A percentile compares a stretch with the other conserved stretches of the same genome.
These are phyloP conservation scores for Dendrocincla fuliginosa DNA, from an alignment of 2,797 vertebrate species.

Conservation along the genomic window DNA sequence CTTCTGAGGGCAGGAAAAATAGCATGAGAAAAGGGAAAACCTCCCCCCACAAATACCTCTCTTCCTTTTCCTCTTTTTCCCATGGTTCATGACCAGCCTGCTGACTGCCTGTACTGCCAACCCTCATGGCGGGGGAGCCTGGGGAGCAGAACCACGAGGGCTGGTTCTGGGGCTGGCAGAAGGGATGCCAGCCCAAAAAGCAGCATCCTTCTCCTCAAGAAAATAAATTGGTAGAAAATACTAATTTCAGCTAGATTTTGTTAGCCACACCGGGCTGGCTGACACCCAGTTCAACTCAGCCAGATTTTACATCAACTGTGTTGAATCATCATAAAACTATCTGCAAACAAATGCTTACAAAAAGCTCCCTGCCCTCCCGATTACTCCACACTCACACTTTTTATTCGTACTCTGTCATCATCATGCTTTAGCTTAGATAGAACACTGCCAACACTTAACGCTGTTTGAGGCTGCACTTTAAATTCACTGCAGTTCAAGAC, in stretches of 20 bases:
- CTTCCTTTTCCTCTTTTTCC: not conserved
- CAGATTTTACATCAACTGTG: not conserved
- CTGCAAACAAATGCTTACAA: slow-evolving; percentile 6
- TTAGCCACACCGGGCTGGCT: not conserved
- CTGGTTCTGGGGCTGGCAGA: not conserved
- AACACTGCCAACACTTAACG: not conserved
- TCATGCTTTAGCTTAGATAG: not conserved
- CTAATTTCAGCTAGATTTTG: not conserved
- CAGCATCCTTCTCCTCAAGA: not conserved
- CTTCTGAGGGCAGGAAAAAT: not conserved
- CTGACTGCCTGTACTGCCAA: not conserved
- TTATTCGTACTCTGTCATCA: not conserved
- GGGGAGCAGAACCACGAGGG: not conserved
- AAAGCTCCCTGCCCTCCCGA: not conserved
- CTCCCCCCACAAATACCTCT: too few species aligned
- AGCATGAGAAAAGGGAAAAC: not conserved
- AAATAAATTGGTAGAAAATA: not conserved
- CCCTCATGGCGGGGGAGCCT: rapidly evolving
- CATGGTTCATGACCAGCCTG: not conserved
- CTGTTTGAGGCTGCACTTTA: not conserved
- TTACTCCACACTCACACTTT: not conserved
- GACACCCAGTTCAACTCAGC: not conserved
- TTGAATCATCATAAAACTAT: slow-evolving; percentile 39
- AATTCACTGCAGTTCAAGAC: not conserved
- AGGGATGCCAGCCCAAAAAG: not conserved